These are phyloP conservation scores for Macroglossus sobrinus DNA, from an alignment of 2,113 vertebrate species.

Conservation along the genomic window DNA sequence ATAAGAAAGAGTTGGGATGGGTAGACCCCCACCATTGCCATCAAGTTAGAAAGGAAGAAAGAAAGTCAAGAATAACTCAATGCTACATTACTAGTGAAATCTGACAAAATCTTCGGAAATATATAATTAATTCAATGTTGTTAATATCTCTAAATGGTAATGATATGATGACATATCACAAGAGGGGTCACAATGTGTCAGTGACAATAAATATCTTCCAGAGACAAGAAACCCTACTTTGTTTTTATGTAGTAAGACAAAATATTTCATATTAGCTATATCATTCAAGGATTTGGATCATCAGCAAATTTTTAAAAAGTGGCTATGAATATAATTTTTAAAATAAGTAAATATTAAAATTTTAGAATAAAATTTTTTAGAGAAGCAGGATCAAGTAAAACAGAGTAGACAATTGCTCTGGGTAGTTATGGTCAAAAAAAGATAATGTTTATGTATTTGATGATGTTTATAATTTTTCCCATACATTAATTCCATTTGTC, in stretches of 20 bases:
- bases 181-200: neutral
- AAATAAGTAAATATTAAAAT: neutral
- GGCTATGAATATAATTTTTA: neutral
- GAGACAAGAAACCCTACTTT: neutral
- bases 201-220: neutral
- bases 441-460: neutral
- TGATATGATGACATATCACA: neutral
- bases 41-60: neutral
- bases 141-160: neutral
- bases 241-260: neutral
- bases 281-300: neutral
- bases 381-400: neutral
- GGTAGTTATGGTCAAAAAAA: neutral
- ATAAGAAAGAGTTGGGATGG: neutral
- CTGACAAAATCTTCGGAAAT: neutral
- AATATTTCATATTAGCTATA: neutral
- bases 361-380: neutral
- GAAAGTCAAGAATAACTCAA: neutral
- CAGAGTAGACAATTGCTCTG: neutral
- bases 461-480: neutral
- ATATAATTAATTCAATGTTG: neutral
- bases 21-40: neutral
- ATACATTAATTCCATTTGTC: neutral
- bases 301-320: neutral
- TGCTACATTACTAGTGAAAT: neutral